These are phyloP conservation scores for Girardinus metallicus DNA, from an alignment of 2,797 vertebrate genomes.

Conservation along the genomic window DNA sequence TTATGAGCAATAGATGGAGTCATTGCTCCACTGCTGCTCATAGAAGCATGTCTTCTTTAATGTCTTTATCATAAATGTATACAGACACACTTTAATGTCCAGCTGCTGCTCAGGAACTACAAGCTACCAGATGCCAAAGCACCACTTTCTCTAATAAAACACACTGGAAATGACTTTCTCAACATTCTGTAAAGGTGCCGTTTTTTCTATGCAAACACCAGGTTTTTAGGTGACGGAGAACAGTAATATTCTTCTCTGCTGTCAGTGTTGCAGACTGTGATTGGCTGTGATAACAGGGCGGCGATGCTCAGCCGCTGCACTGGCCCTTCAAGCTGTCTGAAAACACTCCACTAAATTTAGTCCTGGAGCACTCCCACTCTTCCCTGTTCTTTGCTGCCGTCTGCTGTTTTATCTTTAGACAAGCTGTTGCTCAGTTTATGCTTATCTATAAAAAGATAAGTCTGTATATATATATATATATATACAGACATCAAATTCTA, in stretches of 20 bases:
- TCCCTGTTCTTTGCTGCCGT: neutral
- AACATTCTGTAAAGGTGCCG: neutral
- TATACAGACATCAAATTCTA: conserved; percentile 6
- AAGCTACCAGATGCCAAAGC: neutral
- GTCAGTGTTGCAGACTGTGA: conserved; percentile 2
- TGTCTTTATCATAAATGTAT: neutral
- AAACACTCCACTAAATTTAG: conserved; percentile 19
- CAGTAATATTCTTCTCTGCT: neutral
- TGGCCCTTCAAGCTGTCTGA: conserved; percentile 15
- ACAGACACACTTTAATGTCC: neutral
- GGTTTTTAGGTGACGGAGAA: neutral
- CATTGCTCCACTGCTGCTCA: neutral
- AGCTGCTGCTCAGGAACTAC: neutral
- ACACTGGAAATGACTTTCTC: neutral
- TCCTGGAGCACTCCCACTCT: conserved; percentile 1
- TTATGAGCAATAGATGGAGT: neutral
- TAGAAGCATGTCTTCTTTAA: neutral
- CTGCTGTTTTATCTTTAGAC: conserved; percentile 38
- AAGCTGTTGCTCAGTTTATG: conserved; percentile 18
- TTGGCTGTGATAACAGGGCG: conserved; percentile 42
- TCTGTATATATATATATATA: neutral
- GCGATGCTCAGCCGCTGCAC: conserved; percentile 8
- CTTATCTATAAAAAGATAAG: conserved; percentile 40
- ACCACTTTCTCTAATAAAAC: neutral
- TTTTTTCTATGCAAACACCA: neutral